phyloP scores from a whole-genome alignment of 2,888 invertebrate species.

The Macrosiphum euphorbiae region DNA sequence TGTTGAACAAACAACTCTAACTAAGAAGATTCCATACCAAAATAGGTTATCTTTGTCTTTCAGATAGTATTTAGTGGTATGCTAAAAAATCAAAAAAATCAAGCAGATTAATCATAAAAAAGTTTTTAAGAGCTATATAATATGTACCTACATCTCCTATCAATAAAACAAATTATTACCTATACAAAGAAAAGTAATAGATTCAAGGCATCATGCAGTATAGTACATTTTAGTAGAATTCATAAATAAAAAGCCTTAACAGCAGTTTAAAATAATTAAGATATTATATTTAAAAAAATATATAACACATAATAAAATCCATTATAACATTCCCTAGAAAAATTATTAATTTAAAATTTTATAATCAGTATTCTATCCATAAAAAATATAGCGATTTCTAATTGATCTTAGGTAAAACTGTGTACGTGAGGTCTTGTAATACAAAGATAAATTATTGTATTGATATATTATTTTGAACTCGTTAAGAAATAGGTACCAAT shows the following conservation, averaged over 20 bases:
- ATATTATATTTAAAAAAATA: neutral
- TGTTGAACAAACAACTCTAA: neutral
- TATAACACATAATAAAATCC: neutral
- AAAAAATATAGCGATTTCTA: neutral
- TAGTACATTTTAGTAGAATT: neutral
- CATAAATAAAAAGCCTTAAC: neutral
- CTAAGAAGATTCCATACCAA: neutral
- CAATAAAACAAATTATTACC: neutral
- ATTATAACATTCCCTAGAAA: neutral
- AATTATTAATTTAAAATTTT: neutral
- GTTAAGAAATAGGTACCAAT: neutral
- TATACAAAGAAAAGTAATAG: neutral
- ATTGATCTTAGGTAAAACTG: neutral
- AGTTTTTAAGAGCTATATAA: neutral
- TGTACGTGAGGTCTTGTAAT: neutral
- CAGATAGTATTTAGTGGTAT: neutral
- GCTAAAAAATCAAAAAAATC: neutral
- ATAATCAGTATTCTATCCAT: neutral
- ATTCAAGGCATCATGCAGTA: neutral
- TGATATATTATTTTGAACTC: neutral
- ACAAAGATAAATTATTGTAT: neutral
- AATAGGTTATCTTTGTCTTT: neutral
- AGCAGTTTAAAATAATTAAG: neutral
- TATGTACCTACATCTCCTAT: neutral
- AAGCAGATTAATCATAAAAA: neutral